phyloP scores from a whole-genome alignment of 2,113 vertebrate species.

The Leptobrachium ailaonicum region DNA sequence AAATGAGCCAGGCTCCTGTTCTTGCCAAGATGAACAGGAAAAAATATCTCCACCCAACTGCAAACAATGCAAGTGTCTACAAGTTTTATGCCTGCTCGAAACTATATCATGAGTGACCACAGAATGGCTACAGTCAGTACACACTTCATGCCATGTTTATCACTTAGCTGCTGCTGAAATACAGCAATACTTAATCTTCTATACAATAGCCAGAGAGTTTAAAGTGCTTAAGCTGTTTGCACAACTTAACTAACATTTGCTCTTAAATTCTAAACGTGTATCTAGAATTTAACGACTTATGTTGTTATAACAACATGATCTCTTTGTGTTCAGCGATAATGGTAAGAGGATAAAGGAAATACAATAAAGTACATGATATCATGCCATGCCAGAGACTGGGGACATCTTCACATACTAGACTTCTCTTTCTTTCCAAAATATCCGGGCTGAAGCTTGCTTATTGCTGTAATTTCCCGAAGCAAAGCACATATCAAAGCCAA shows the following conservation, averaged over 20 bases:
- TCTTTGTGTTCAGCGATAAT: neutral
- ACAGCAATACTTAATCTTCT: slow-evolving; percentile 26
- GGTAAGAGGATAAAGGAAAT: neutral
- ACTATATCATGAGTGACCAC: slow-evolving; percentile 12
- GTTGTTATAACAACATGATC: slow-evolving; percentile 37
- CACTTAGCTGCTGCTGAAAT: slow-evolving; percentile 2
- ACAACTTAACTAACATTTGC: slow-evolving; percentile 12
- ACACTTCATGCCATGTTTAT: slow-evolving; percentile 21
- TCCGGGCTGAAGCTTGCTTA: neutral
- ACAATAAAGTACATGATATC: neutral
- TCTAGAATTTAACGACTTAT: neutral
- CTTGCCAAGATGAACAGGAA: slow-evolving; percentile 37
- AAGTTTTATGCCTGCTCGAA: slow-evolving; percentile 32
- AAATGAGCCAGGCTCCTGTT: slow-evolving; percentile 1
- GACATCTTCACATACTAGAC: neutral
- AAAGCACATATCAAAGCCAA: neutral
- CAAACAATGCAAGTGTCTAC: slow-evolving; percentile 54
- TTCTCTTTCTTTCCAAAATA: neutral
- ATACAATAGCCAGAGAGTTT: neutral
- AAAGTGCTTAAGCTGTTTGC: slow-evolving; percentile 18
- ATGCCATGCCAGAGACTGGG: neutral
- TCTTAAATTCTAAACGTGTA: neutral
- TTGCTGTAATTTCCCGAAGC: neutral
- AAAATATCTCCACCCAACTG: slow-evolving; percentile 39
- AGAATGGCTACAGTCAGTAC: slow-evolving; percentile 11